A percentile compares a stretch with the other conserved stretches of the same genome.
These are phyloP conservation scores for Pseudochirops corinnae DNA, from an alignment of 2,797 vertebrate genomes.

Conservation along the genomic window DNA sequence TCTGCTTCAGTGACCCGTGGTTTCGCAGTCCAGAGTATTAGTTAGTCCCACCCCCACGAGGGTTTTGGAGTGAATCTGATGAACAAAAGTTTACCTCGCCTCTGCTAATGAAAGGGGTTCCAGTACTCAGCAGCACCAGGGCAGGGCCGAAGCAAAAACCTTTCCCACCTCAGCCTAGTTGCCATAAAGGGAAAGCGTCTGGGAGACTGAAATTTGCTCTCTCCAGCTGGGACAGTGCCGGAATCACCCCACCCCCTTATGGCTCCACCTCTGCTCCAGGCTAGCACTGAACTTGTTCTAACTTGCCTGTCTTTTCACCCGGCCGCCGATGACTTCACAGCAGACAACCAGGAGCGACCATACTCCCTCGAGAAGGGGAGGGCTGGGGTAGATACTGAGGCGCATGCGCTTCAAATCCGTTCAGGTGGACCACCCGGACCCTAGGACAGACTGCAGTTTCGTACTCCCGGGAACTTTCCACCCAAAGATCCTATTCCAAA, in stretches of 20 bases:
- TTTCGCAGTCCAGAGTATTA: background rate
- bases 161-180: background rate
- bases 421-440: accelerated
- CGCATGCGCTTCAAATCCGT: slow-evolving; percentile 36
- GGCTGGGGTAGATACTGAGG: background rate
- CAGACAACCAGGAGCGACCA: background rate
- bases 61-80: background rate
- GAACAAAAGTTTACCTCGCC: background rate
- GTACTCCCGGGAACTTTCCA: background rate
- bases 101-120: background rate
- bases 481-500: background rate
- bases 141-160: background rate
- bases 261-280: background rate
- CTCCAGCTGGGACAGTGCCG: background rate
- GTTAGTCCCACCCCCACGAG: background rate
- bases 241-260: slow-evolving; percentile 57
- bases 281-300: background rate
- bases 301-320: background rate
- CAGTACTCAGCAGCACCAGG: background rate
- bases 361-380: background rate
- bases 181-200: background rate
- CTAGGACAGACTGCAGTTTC: background rate
- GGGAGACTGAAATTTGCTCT: background rate
- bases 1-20: background rate
- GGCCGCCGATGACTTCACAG: background rate